A percentile compares a stretch with the other conserved stretches of the same genome.
These are phyloP conservation scores for Xiphophorus hellerii DNA, from an alignment of 2,113 vertebrate genomes.

Conservation along the genomic window DNA sequence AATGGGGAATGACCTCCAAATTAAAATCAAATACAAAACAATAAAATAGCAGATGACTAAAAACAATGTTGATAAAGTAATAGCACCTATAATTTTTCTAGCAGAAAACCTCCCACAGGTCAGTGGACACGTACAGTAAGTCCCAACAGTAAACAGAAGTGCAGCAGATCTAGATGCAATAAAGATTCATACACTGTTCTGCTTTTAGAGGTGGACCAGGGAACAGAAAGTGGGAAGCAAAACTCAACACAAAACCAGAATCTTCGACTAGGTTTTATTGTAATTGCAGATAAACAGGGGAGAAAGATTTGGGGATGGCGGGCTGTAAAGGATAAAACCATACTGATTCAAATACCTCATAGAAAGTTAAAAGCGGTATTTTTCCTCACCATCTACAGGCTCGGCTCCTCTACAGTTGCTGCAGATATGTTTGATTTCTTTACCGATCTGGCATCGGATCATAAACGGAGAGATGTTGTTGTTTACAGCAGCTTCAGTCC, in stretches of 20 bases:
- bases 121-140: no score
- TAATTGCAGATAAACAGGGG: not conserved
- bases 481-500: slow-evolving; percentile 59
- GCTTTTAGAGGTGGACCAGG: not conserved
- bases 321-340: not conserved
- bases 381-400: slow-evolving; percentile 86
- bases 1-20: no score
- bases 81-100: not conserved
- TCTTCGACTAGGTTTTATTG: not conserved
- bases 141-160: not conserved
- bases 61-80: no score
- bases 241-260: not conserved
- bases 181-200: not conserved
- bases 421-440: slow-evolving; percentile 97
- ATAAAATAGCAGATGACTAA: no score
- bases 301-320: not conserved
- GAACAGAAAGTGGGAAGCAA: not conserved
- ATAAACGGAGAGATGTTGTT: slow-evolving; percentile 89
- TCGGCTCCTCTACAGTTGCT: slow-evolving; percentile 93
- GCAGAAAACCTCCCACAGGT: not conserved
- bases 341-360: not conserved
- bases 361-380: not conserved
- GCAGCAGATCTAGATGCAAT: no score
- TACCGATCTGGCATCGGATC: slow-evolving; percentile 91
- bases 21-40: no score